phyloP scores from a whole-genome alignment of 2,888 invertebrate genomes.

The Lamellibrachia satsuma region DNA sequence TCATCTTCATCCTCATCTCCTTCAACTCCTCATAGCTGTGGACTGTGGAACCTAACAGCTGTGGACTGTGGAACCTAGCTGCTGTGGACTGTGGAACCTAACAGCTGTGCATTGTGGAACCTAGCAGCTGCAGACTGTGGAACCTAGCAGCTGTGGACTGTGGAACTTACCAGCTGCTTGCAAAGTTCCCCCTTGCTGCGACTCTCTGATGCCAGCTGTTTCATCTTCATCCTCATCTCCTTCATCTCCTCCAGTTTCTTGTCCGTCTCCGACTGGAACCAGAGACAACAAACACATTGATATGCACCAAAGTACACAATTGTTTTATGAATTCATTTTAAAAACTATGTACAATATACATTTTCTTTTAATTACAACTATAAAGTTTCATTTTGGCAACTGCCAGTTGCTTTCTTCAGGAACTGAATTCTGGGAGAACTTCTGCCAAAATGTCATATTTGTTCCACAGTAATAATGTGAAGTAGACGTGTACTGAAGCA shows the following conservation, averaged over 20 bases:
- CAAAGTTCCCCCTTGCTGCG: slow-evolving; percentile 68
- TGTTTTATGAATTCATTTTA: too few species aligned
- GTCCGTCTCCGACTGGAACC: slow-evolving; percentile 68
- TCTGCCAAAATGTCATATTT: too few species aligned
- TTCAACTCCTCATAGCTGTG: too few species aligned
- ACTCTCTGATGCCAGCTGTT: slow-evolving; percentile 72
- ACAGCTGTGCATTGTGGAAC: neutral
- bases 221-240: slow-evolving; percentile 71
- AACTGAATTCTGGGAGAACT: too few species aligned
- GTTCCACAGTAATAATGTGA: too few species aligned
- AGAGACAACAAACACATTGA: neutral
- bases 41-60: neutral
- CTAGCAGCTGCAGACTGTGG: too few species aligned
- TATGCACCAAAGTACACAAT: too few species aligned
- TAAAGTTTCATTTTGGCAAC: too few species aligned
- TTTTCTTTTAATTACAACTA: too few species aligned
- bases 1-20: slow-evolving; percentile 70
- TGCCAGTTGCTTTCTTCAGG: too few species aligned
- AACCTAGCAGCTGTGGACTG: neutral
- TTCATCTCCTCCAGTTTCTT: slow-evolving; percentile 70
- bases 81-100: neutral
- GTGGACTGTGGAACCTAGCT: neutral
- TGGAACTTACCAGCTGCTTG: slow-evolving; percentile 68
- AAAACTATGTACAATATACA: too few species aligned
- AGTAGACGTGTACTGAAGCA: too few species aligned